Conservation (phyloP, 1,140 invertebrate species). For the Hirudo medicinalis region DNA sequence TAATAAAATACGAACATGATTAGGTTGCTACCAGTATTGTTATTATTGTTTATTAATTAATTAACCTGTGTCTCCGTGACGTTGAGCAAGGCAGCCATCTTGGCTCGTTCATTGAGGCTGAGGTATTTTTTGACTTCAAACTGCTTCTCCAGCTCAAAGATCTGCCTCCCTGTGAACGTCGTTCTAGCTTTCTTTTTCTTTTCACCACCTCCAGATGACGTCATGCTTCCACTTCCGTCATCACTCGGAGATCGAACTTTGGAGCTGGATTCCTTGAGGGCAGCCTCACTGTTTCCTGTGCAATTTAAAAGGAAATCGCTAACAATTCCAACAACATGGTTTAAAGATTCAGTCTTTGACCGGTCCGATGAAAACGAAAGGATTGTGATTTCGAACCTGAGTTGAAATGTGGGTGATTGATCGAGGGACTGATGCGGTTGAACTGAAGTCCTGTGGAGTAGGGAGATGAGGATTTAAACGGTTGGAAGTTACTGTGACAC, state of each 20-base stretch:
- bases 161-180: slow-evolving; percentile 84
- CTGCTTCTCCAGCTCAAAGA: slow-evolving; percentile 86
- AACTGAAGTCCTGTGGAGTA: background rate
- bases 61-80: slow-evolving; percentile 86
- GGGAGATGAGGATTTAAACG: slow-evolving; percentile 1
- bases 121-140: slow-evolving; percentile 92
- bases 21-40: too few species aligned
- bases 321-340: too few species aligned
- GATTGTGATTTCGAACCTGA: too few species aligned
- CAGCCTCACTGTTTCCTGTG: too few species aligned
- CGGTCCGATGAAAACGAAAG: too few species aligned
- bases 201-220: background rate
- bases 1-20: too few species aligned
- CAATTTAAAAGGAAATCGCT: too few species aligned
- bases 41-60: slow-evolving; percentile 7
- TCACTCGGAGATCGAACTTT: too few species aligned
- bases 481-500: background rate
- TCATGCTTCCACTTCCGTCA: too few species aligned
- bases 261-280: too few species aligned
- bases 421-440: background rate
- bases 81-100: slow-evolving; percentile 80
- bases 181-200: slow-evolving; percentile 88
- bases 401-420: too few species aligned
- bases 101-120: slow-evolving; percentile 79
- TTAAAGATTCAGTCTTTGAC: too few species aligned